Evolutionary conservation across 2,888 invertebrate genomes (phyloP), one percentile per base, ranked within the genome.

Genomic region (Polietes domitor): DNA sequence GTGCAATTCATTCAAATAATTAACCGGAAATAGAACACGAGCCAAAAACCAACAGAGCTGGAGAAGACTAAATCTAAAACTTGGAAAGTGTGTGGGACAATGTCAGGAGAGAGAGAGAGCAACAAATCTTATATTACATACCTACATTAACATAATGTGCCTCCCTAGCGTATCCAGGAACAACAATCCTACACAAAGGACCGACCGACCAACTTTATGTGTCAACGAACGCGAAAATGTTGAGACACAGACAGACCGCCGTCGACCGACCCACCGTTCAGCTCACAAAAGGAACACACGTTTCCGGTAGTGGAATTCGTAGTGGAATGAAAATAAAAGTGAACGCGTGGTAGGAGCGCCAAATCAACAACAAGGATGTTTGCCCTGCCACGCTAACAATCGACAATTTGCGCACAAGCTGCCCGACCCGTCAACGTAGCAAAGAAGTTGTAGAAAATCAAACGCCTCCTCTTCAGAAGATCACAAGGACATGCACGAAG

Each of bases 11-110:
- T 43, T 21, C 74, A 77, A 83, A 91, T 91, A 92, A 92, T 91
- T 90, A 91, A 92, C 91, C 90, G 92, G 92, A 92, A 92, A 89
- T 92, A 86, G 89, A 89, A 91, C 92, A 92, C 92, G 92, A 92
- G 92, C 89, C 92, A 90, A 81, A 80, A 41, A 86, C 71, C 77
- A 41, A 68, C 76, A 50, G 24, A 26, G 12, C 3, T 21, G 15
- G 47, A 9, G 41, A 21, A 24, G 17, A 71, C n/a, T 32, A 65
- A 74, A 68, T 70, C 65, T 74, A 65, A 72, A 71, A 76, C 63
- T 77, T 28, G 85, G 81, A 73, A 72, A 77, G 70, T 75, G 76
- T 70, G 37, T 68, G 65, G 65, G 32, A 79, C 63, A 65, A 68
- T 43, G 43, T 4, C 12, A 3, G 37, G 6, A 9, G 21, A 70